These are phyloP conservation scores for Baccha elongata DNA, from an alignment of 2,888 invertebrate species.

Conservation along the genomic window DNA sequence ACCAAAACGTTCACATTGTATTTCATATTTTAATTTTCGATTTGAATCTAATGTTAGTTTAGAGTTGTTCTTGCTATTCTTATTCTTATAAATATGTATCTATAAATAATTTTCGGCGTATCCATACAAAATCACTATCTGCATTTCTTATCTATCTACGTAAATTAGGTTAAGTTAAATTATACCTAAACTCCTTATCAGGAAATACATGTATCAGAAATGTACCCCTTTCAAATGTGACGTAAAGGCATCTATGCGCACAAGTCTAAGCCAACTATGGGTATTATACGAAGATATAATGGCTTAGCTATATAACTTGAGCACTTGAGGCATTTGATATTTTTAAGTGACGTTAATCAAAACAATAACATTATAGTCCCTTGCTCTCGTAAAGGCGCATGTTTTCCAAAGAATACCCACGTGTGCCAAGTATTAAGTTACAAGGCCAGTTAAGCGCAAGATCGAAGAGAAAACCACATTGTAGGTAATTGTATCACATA, in stretches of 20 bases:
- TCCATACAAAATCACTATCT: too few relatives aligned
- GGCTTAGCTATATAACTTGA: not conserved
- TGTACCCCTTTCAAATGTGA: not conserved
- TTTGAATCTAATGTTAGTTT: too few relatives aligned
- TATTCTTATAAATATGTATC: too few relatives aligned
- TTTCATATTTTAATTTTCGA: too few relatives aligned
- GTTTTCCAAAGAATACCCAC: not conserved
- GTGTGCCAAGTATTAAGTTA: constrained; percentile 4
- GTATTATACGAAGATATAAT: too few relatives aligned
- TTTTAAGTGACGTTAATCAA: not conserved
- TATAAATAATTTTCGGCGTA: too few relatives aligned
- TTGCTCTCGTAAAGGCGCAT: not conserved
- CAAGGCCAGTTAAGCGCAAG: not conserved
- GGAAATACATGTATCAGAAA: too few relatives aligned
- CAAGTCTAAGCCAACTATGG: not conserved
- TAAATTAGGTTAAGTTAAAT: too few relatives aligned
- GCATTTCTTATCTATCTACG: too few relatives aligned
- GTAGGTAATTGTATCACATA: not conserved
- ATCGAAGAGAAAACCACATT: not conserved
- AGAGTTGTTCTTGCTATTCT: too few relatives aligned
- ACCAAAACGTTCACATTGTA: too few relatives aligned
- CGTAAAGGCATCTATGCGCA: not conserved
- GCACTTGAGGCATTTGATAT: not conserved
- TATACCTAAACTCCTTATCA: too few relatives aligned
- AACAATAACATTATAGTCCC: not conserved